These are phyloP conservation scores for Sinotaia quadrata DNA, from an alignment of 2,888 invertebrate species.

Conservation along the genomic window DNA sequence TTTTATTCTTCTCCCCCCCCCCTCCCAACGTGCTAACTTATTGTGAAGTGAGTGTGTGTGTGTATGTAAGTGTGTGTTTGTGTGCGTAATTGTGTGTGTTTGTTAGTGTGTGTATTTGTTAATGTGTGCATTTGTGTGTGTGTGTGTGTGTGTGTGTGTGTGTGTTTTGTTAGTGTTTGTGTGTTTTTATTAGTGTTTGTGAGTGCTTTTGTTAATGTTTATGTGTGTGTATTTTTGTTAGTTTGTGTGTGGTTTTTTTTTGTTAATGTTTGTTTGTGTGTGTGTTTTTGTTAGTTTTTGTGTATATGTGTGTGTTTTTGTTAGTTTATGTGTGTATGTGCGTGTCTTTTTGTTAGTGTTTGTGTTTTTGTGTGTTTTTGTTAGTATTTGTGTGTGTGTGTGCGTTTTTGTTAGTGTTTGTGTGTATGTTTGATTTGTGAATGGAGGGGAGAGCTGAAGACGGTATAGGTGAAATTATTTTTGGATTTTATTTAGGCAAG, in stretches of 20 bases:
- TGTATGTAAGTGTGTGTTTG: too few species aligned
- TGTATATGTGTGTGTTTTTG: background rate
- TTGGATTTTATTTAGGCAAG: too few species aligned
- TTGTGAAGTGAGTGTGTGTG: too few species aligned
- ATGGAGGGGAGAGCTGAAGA: background rate
- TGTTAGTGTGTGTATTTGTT: too few species aligned
- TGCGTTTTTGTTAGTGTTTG: background rate
- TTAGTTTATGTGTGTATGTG: background rate
- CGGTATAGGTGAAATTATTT: too few species aligned
- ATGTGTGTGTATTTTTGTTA: background rate
- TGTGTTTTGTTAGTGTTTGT: background rate
- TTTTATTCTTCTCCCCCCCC: too few species aligned
- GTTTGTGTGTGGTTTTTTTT: background rate
- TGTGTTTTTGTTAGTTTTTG: background rate
- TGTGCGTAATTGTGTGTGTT: too few species aligned
- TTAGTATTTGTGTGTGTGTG: background rate
- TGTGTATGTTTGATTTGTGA: background rate
- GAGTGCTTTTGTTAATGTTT: background rate
- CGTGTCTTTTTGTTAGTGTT: background rate
- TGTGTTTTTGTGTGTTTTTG: background rate
- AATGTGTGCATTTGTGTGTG: too few species aligned
- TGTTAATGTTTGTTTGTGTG: constrained; percentile 5
- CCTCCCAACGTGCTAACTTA: too few species aligned
- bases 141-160: background rate
- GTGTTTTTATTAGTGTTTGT: background rate